Base-by-base conservation (phyloP, 2,797 vertebrate genomes). In the Cottoperca gobio region DNA sequence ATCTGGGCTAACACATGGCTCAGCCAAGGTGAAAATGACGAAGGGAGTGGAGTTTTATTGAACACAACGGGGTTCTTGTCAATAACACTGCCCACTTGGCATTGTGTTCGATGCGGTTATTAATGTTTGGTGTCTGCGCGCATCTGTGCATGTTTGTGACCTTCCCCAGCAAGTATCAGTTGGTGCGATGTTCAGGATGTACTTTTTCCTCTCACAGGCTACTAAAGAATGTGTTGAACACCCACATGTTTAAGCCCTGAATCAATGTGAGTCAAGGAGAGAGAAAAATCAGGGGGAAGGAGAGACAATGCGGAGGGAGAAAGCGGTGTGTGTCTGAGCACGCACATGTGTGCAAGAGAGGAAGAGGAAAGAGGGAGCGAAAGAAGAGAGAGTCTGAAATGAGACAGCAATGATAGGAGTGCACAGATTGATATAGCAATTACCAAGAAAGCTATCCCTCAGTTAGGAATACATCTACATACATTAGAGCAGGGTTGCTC, bases 351-450 rank as follows among this genome's bases (percentile, higher is more conserved):
- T 19, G 62, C 26, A 37, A 52, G 35, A 67, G 55, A 71, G 48
- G 40, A 66, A 58, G 60, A 60, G 53, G 45, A 53, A 63, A 73
- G 55, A 24, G 5, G 31, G 59, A 79, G 61, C 76, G 73, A 81
- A 87, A 89, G 70, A 85, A 85, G 82, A 67, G 76, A 39, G 79
- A 84, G 81, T 57, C 67, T 80, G 81, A 85, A 89, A 88, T 84
- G 80, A 92, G 88, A 92, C 77, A 70, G 89, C 79, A 87, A 80
- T 76, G 84, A 90, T 82, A 88, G 88, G 80, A 91, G 85, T 86
- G 90, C 84, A 87, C 82, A 93, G 93, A 94, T 91, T 94, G 92
- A 95, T 94, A 94, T 86, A 87, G 92, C 92, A 94, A 94, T 95
- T 95, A 93, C 85, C 86, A 87, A 85, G 79, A 92, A 93, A 88